These are phyloP conservation scores for Capitella teleta DNA, from an alignment of 1,140 invertebrate genomes.

Conservation along the genomic window DNA sequence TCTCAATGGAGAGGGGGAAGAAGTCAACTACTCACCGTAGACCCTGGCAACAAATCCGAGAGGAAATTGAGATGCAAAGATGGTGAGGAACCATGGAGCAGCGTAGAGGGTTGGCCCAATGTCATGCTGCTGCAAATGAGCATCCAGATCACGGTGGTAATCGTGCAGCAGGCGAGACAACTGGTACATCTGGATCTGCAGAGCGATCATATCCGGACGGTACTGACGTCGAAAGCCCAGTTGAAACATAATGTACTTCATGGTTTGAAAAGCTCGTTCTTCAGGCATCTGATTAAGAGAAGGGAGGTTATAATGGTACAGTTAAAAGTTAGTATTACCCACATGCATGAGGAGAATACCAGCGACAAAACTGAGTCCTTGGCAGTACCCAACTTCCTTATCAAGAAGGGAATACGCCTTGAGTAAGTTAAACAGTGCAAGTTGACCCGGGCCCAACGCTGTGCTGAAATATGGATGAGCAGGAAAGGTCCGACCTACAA, in stretches of 20 bases:
- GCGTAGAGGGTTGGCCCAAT: constrained; percentile 87
- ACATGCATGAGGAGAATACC: constrained; percentile 86
- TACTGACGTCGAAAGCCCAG: constrained; percentile 76
- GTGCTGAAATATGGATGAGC: constrained; percentile 82
- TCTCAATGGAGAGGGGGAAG: too few species aligned
- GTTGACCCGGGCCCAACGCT: constrained; percentile 75
- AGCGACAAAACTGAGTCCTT: constrained; percentile 89
- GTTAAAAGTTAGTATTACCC: neutral
- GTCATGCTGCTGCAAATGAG: constrained; percentile 78
- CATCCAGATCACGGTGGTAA: constrained; percentile 69
- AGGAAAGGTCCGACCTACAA: constrained; percentile 79
- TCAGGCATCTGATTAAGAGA: constrained; percentile 66
- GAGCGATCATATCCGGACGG: constrained; percentile 80
- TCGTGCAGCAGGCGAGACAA: constrained; percentile 83
- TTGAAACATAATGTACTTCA: constrained; percentile 83
- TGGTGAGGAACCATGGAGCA: constrained; percentile 87
- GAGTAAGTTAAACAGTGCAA: constrained; percentile 83
- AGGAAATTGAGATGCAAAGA: constrained; percentile 92
- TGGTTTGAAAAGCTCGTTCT: constrained; percentile 70
- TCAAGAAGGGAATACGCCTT: constrained; percentile 93
- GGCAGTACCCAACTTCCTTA: constrained; percentile 80
- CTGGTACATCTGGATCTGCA: constrained; percentile 80
- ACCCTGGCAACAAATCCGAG: constrained; percentile 87
- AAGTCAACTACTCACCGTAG: constrained; percentile 56
- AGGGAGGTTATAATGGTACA: neutral